Percentiles rank a stretch among this genome's conserved stretches.
Evolutionary conservation across 2,888 invertebrate genomes (phyloP).

Genomic region (Penaeus monodon): DNA sequence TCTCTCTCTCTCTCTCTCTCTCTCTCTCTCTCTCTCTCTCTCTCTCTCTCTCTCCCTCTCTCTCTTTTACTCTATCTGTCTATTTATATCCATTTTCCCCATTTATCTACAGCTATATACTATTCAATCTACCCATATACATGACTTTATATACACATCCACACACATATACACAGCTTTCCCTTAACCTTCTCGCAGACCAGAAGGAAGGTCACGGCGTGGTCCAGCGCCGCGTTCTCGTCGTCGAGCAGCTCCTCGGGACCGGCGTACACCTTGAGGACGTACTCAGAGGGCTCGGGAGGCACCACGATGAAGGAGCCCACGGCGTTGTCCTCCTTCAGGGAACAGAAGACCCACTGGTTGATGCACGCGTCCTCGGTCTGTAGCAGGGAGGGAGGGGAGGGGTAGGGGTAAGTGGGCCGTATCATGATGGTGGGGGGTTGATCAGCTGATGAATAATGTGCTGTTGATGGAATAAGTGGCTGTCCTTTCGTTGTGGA

Average conservation of each 20-base stretch:
- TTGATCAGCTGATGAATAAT: no score
- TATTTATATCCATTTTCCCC: neutral
- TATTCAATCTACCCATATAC: neutral
- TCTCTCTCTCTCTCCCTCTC: no score
- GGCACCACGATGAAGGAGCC: conserved; percentile 70
- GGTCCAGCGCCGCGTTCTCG: conserved; percentile 66
- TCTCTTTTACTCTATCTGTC: no score
- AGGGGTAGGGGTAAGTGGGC: neutral
- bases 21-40: no score
- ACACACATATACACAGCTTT: neutral
- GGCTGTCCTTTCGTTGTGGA: no score
- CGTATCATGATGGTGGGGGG: conserved; percentile 4
- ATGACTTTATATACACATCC: neutral
- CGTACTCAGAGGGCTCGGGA: conserved; percentile 69
- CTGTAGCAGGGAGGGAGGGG: conserved; percentile 21
- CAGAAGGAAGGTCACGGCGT: conserved; percentile 67
- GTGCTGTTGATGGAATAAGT: no score
- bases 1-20: no score
- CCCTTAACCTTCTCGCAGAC: conserved; percentile 56
- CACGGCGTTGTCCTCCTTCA: conserved; percentile 67
- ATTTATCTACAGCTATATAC: neutral
- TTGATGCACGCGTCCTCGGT: conserved; percentile 67
- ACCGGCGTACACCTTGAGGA: conserved; percentile 69
- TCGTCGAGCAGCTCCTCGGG: conserved; percentile 67
- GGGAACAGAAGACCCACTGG: conserved; percentile 68